Percentiles rank a stretch among this genome's conserved stretches.
Conservation (phyloP, 2,113 vertebrate genomes). For the Meriones unguiculatus region DNA sequence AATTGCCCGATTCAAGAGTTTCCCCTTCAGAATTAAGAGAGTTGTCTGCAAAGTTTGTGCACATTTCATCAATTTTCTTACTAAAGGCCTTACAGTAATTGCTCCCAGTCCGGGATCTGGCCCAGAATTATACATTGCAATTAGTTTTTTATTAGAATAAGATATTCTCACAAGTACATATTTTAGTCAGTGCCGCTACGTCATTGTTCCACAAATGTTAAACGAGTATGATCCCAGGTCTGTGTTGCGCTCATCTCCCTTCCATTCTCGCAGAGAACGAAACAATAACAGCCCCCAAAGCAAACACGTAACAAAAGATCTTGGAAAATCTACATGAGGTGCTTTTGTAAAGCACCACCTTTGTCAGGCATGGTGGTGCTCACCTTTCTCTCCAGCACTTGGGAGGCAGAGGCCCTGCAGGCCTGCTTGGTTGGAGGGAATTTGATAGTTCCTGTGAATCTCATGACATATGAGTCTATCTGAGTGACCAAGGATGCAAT, state of each 20-base stretch:
- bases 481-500: neutral
- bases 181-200: fast-evolving
- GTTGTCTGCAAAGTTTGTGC: neutral
- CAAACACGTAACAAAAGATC: neutral
- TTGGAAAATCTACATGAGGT: neutral
- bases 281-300: neutral
- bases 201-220: neutral
- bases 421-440: neutral
- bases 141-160: slow-evolving; percentile 1
- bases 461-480: neutral
- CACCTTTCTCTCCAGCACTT: neutral
- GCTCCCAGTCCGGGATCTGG: neutral
- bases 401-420: neutral
- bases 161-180: neutral
- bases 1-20: neutral
- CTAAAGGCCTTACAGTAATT: neutral
- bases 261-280: neutral
- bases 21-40: neutral
- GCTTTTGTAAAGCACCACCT: neutral
- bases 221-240: neutral
- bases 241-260: neutral
- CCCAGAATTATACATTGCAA: neutral
- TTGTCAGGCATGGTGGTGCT: neutral
- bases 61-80: neutral
- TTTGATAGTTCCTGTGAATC: neutral